These are phyloP conservation scores for Desoria tigrina DNA, from an alignment of 2,888 invertebrate genomes.

Conservation along the genomic window DNA sequence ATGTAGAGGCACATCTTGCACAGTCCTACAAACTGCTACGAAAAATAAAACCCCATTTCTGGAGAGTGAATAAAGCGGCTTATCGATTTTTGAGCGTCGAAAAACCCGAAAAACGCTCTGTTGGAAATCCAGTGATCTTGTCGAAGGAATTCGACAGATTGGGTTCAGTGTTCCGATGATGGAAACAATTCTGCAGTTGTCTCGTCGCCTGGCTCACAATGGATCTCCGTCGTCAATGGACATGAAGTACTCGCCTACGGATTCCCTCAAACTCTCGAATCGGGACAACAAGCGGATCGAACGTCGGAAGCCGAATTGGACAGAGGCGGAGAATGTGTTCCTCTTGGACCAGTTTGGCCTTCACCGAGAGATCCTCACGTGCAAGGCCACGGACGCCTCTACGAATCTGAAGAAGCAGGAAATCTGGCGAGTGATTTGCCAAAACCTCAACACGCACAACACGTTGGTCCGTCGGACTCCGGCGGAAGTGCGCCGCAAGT, in stretches of 20 bases:
- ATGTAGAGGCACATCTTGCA: too few species aligned
- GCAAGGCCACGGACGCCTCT: slow-evolving; percentile 53
- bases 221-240: slow-evolving; percentile 37
- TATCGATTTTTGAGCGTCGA: too few species aligned
- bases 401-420: slow-evolving; percentile 53
- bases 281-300: slow-evolving; percentile 41
- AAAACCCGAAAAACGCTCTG: too few species aligned
- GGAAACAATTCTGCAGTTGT: slow-evolving; percentile 44
- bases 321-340: slow-evolving; percentile 52
- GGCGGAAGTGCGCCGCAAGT: slow-evolving; percentile 53
- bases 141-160: too few species aligned
- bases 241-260: slow-evolving; percentile 47
- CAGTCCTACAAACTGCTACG: too few species aligned
- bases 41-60: too few species aligned
- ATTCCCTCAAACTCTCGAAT: slow-evolving; percentile 43
- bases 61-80: too few species aligned
- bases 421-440: slow-evolving; percentile 53
- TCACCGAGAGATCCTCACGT: slow-evolving; percentile 52
- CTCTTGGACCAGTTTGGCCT: slow-evolving; percentile 52
- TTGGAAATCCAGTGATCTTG: too few species aligned
- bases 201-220: slow-evolving; percentile 43
- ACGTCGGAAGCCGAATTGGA: slow-evolving; percentile 34
- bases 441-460: slow-evolving; percentile 52
- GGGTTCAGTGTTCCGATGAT: slow-evolving; percentile 25
- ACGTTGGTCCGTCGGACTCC: slow-evolving; percentile 52